Evolutionary conservation across 2,113 vertebrate species (phyloP), one percentile per base, ranked within the genome.

Genomic region (Phoenicopterus ruber): DNA sequence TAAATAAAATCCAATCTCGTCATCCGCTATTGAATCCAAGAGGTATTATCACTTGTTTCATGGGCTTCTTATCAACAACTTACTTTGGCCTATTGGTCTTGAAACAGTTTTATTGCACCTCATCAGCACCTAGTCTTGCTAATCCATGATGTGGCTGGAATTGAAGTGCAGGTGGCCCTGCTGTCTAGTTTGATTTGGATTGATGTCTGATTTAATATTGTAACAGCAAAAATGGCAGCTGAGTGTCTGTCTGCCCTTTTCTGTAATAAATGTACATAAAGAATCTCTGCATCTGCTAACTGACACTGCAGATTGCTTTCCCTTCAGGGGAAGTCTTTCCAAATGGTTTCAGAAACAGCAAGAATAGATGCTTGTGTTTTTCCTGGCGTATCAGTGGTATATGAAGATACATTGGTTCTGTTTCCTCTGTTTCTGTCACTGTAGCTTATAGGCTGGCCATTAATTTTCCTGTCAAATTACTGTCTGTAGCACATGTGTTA

Each of bases 391-490:
- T 67, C 54, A 29, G 19, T n/a, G 13, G 36, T 38, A 29, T 52
- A 32, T 69, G 52, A 88, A 85, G 54, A 61, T 61, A 38, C 17
- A 16, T 15, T 1, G 5, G 21, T 91, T 88, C 55, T 93, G 70
- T 40, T 95, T 77, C 49, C 66, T 79, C 57, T 95, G 76, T 81
- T 94, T 86, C 72, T 95, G 57, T 79, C 67, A 46, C 78, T 62
- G 79, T 36, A 83, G 36, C 18, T 77, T 90, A 65, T 82, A 83
- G 42, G 26, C n/a, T 69, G 28, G 26, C 66, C 62, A 85, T 94
- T 97, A 59, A 65, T 95, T 94, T 91, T 94, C 81, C 86, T 91
- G 77, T 96, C 81, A 79, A 44, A 61, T 69, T 82, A 29, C 54
- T 82, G 26, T 57, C 46, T 86, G 50, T 38, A 88, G 71, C 90